Evolutionary conservation across 2,797 vertebrate species (phyloP).

Genomic region (Dromococcyx pavoninus): DNA sequence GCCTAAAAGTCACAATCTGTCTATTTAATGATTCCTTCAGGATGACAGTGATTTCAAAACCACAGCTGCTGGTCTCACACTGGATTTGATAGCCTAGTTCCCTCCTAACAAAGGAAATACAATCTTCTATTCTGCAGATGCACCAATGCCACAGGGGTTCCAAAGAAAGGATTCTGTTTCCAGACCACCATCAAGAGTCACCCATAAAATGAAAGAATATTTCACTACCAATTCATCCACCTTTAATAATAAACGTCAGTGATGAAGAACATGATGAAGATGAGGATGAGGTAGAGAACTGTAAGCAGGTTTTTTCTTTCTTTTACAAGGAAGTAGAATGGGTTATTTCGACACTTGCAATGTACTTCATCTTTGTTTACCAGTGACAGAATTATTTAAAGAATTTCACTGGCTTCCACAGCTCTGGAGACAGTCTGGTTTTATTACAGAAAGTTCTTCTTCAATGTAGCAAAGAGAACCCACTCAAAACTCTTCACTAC

Average conservation of each 20-base stretch:
- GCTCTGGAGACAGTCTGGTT: too few species aligned
- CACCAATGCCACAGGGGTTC: conserved; percentile 51
- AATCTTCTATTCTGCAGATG: conserved; percentile 47
- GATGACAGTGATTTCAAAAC: background rate
- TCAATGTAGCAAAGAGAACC: too few species aligned
- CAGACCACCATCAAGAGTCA: conserved; percentile 39
- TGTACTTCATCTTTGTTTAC: too few species aligned
- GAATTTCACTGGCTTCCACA: too few species aligned
- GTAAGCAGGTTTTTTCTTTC: too few species aligned
- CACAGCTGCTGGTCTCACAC: background rate
- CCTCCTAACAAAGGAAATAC: background rate
- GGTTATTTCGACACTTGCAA: too few species aligned
- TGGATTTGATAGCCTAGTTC: background rate
- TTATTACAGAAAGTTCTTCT: too few species aligned
- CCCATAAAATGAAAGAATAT: conserved; percentile 47
- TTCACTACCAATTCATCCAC: conserved; percentile 66
- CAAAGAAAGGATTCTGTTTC: conserved; percentile 53
- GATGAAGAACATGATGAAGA: conserved; percentile 54
- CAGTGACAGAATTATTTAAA: too few species aligned
- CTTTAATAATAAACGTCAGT: conserved; percentile 70
- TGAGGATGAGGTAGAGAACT: conserved; percentile 27
- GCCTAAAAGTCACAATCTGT: too few species aligned
- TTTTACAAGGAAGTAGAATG: too few species aligned
- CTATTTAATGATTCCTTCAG: too few species aligned
- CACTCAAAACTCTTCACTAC: too few species aligned